Base-by-base conservation (phyloP, 2,888 invertebrate species). In the Melanophora roralis region DNA sequence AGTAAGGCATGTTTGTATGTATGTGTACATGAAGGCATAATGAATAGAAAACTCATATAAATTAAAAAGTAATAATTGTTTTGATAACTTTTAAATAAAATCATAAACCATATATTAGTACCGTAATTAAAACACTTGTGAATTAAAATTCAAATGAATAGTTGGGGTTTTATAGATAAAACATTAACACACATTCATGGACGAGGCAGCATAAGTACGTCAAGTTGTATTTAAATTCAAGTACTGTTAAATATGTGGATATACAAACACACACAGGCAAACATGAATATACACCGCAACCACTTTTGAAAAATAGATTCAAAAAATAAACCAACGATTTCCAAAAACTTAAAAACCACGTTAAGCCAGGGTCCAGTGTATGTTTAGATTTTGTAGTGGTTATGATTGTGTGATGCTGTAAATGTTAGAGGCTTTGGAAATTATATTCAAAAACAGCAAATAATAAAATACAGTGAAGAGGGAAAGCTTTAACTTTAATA, bases 51-150 rank as follows among this genome's bases (percentile, higher is more conserved):
- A n/a, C n/a, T n/a, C 43, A 57, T 74, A 67, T 67, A 49, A 38
- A 32, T 47, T 23, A 57, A 9, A 43, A 51, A 55, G 14, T 32
- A 47, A 47, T 14, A 71, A 68, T 55, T 60, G 53, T 75, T 71
- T 71, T 60, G 36, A 60, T 55, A 79, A 75, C 71, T 75, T 79
- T 74, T 67, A 79, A 75, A 67, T 45, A 62, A 75, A 75, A 75
- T 59, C 79, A 79, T 67, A 71, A 65, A 75, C 79, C 71, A 75
- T 75, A 71, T 65, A 71, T 79, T 79, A 79, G 67, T 79, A 65
- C 65, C 60, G 71, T 75, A 75, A 75, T 79, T 79, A 79, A 79
- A 79, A 79, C 78, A 75, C 79, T 80, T 80, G 71, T 72, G 79
- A 62, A 60, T 60, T 43, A 69, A 53, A 72, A 64, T 64, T 45